A percentile compares a stretch with the other conserved stretches of the same genome.
Evolutionary conservation across 2,113 vertebrate species (phyloP).

Genomic region (Garra rufa): DNA sequence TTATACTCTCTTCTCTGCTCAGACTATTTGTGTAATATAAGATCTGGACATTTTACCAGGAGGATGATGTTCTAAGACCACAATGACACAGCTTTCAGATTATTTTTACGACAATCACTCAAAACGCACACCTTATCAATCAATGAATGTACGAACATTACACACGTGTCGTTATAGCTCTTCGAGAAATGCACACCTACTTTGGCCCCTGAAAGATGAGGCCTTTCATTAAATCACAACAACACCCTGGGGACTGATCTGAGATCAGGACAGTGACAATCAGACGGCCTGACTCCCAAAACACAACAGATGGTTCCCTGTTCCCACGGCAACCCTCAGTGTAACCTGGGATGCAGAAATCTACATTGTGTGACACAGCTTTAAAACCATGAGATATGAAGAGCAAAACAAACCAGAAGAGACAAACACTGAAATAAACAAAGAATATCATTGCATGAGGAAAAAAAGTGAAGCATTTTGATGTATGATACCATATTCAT

Average conservation of each 20-base stretch:
- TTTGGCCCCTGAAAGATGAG: constrained; percentile 27
- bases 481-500: not conserved
- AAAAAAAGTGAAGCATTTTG: not conserved
- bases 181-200: constrained; percentile 12
- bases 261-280: constrained; percentile 29
- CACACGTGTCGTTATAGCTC: not conserved
- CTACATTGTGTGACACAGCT: not conserved
- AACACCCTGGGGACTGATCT: constrained; percentile 33
- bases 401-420: not conserved
- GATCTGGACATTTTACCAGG: not conserved
- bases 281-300: constrained; percentile 12
- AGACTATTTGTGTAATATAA: not conserved
- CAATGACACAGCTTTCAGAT: not conserved
- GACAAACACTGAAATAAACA: not conserved
- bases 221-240: constrained; percentile 40
- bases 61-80: not conserved
- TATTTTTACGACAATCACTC: not conserved
- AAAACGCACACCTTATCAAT: not conserved
- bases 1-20: not conserved
- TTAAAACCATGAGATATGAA: not conserved
- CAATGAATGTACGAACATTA: not conserved
- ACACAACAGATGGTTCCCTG: constrained; percentile 35
- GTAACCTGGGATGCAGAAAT: constrained; percentile 13
- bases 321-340: constrained; percentile 26
- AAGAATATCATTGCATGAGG: not conserved